These are phyloP conservation scores for Tetrax tetrax DNA, from an alignment of 2,113 vertebrate species.

Conservation along the genomic window DNA sequence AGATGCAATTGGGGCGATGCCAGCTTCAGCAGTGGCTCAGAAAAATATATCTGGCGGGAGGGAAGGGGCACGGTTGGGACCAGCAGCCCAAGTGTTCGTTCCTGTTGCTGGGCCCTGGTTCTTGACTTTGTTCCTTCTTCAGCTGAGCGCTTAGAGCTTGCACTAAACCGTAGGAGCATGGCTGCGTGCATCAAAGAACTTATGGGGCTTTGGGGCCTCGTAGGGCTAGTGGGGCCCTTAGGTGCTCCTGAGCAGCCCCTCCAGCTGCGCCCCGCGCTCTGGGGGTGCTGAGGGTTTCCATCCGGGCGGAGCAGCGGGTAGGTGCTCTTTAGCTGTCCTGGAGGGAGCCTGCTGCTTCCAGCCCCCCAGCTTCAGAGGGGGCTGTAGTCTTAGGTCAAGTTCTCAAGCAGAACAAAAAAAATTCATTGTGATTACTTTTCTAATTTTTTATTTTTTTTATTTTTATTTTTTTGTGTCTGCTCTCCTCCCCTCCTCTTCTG, in stretches of 20 bases:
- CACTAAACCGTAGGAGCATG: accelerated
- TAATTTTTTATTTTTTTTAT: not conserved
- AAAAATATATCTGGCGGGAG: not conserved
- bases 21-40: not conserved
- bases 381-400: not conserved
- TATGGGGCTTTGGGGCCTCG: accelerated
- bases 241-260: not conserved
- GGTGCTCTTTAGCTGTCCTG: not conserved
- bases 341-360: slow-evolving; percentile 36
- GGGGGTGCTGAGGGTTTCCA: not conserved
- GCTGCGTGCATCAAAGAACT: not conserved
- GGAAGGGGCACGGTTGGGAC: not conserved
- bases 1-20: not conserved
- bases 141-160: slow-evolving; percentile 4
- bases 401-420: not conserved
- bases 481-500: not conserved
- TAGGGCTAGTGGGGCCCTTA: not conserved
- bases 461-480: too few species aligned
- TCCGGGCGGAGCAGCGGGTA: not conserved
- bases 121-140: not conserved
- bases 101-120: not conserved
- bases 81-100: not conserved
- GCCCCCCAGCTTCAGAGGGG: not conserved
- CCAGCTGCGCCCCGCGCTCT: accelerated
- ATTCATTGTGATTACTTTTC: not conserved